Percentiles rank a stretch among this genome's conserved stretches.
Conservation (phyloP, 2,113 vertebrate genomes). For the Odobenus rosmarus region DNA sequence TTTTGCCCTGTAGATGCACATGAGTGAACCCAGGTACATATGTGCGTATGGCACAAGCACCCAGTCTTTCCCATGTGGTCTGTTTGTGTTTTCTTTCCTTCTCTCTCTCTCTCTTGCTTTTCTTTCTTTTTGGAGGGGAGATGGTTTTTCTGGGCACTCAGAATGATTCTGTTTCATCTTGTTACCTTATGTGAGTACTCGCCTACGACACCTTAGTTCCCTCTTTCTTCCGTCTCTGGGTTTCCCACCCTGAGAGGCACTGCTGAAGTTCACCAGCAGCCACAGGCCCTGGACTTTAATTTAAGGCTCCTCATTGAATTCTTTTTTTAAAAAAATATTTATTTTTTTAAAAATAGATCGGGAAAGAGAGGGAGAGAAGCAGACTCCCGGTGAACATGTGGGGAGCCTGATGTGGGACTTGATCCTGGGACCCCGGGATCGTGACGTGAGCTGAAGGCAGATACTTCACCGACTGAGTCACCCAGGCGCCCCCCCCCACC, state of each 20-base stretch:
- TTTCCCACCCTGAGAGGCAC: not conserved
- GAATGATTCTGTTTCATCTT: not conserved
- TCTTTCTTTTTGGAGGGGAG: not conserved
- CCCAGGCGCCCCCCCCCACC: not conserved
- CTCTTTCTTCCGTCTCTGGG: not conserved
- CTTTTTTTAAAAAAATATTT: not conserved
- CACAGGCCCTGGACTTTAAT: too few species aligned
- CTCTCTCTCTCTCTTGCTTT: too few species aligned
- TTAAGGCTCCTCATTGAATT: not conserved
- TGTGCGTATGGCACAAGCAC: accelerated
- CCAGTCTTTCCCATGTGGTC: not conserved
- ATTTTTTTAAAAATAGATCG: not conserved
- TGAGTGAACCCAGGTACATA: accelerated
- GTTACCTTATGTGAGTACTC: not conserved
- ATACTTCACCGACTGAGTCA: not conserved
- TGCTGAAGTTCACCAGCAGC: too few species aligned
- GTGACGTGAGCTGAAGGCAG: not conserved
- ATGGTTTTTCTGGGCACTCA: not conserved
- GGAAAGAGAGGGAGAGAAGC: too few species aligned
- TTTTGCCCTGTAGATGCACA: accelerated
- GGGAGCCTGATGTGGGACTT: not conserved
- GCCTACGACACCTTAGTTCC: accelerated
- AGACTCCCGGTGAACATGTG: too few species aligned
- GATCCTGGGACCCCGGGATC: not conserved
- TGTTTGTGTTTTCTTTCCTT: not conserved